These are phyloP conservation scores for Eilema sororculum DNA, from an alignment of 2,888 invertebrate species.

Conservation along the genomic window DNA sequence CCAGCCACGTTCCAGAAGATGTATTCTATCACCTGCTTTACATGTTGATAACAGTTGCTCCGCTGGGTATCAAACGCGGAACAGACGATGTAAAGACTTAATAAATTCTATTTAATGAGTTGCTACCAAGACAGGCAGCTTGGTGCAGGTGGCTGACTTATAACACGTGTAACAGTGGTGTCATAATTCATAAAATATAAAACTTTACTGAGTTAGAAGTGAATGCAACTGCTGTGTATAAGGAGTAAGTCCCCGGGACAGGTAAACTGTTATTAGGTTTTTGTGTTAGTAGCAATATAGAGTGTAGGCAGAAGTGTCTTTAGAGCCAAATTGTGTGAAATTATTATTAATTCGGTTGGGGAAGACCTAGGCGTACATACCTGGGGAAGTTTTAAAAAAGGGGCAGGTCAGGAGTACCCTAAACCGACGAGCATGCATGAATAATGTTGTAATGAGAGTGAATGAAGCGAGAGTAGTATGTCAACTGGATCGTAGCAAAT, in stretches of 20 bases:
- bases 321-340: too few species aligned
- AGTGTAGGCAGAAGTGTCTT: too few species aligned
- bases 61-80: not conserved
- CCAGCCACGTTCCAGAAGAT: too few species aligned
- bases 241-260: not conserved
- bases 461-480: too few species aligned
- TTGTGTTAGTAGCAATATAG: not conserved
- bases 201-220: not conserved
- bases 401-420: too few species aligned
- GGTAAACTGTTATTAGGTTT: not conserved
- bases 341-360: too few species aligned
- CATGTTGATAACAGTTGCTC: not conserved
- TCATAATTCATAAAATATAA: not conserved
- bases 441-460: too few species aligned
- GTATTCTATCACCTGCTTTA: constrained; percentile 2
- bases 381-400: too few species aligned
- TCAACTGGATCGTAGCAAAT: too few species aligned
- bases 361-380: too few species aligned
- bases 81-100: not conserved
- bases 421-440: too few species aligned
- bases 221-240: not conserved
- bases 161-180: not conserved
- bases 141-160: not conserved
- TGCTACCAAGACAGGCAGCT: not conserved
- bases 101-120: constrained; percentile 4